Base-by-base conservation (phyloP, 2,888 invertebrate species). In the Perithous albicinctus region DNA sequence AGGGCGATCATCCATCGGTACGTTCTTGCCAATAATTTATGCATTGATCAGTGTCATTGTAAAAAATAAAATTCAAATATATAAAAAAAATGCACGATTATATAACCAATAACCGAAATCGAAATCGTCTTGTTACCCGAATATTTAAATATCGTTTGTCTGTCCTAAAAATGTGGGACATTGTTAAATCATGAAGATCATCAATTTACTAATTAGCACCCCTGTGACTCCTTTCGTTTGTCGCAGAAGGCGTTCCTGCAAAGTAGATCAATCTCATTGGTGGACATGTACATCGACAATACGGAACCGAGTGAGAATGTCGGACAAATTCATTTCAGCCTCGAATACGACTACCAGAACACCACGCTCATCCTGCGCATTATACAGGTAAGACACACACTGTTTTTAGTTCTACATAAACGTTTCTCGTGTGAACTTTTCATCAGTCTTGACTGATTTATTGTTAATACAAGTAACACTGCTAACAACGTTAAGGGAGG, bases 261-360 rank as follows among this genome's bases (percentile, higher is more conserved):
- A 95, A 97, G 96, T 93, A 96, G 97, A 92, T 97, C 97, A 90
- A 96, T 98, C 91, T 97, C 97, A 41, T 94, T 98, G 95, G 97
- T 97, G 93, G 98, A 98, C 93, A 98, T 98, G 97, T 98, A 98
- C 94, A 97, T 98, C 93, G 98, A 98, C 94, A 97, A 97, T 93
- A 96, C 97, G 80, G 98, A 98, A 93, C 97, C 98, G 1, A 97
- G 97, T 87, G 98, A 98, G 94, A 98, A 98, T 93, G 98, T 98
- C 87, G 98, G 98, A 73, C 98, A 98, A 94, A 98, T 98, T 88
- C 98, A 98, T 93, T 98, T 98, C 94, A 97, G 97, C 73, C 93
- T 98, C 93, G 98, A 98, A 93, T 98, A 98, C 93, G 98, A 98
- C 94, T 98, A 97, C 94, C 97, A 97, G 94, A 97, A 97, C 89